phyloP scores from a whole-genome alignment of 2,888 invertebrate genomes.

The Hydrotaea diabolus region DNA sequence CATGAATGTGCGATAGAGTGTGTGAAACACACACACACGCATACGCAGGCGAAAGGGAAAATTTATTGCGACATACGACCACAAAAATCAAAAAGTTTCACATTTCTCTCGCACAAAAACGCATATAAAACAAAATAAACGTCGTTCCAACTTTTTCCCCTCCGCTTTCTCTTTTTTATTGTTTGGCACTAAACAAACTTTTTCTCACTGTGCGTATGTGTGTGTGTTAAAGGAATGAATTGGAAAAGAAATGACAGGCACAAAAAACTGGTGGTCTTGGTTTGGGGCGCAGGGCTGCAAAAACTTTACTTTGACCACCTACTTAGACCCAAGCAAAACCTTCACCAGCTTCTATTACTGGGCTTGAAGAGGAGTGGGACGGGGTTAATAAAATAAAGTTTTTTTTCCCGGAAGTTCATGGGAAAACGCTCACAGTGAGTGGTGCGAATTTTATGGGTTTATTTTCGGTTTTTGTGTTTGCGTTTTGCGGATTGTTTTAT shows the following conservation, averaged over 20 bases:
- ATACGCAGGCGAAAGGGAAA: slow-evolving; percentile 36
- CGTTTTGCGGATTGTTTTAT: not conserved
- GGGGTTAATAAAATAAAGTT: slow-evolving; percentile 65
- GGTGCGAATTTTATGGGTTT: slow-evolving; percentile 50
- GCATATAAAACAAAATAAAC: slow-evolving; percentile 64
- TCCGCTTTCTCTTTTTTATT: slow-evolving; percentile 27
- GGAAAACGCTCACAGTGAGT: slow-evolving; percentile 30
- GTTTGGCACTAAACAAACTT: not conserved
- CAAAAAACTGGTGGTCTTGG: not conserved
- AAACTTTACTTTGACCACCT: slow-evolving; percentile 61
- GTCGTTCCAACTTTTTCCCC: slow-evolving; percentile 54
- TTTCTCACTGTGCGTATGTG: not conserved
- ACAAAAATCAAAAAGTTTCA: slow-evolving; percentile 65
- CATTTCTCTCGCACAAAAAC: slow-evolving; percentile 46
- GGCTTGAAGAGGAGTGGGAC: not conserved
- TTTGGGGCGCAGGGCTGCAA: not conserved
- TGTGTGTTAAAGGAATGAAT: not conserved
- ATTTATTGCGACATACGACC: slow-evolving; percentile 67
- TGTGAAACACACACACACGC: slow-evolving; percentile 7
- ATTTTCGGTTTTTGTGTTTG: slow-evolving; percentile 30
- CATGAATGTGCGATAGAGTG: not conserved
- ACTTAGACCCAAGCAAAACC: not conserved
- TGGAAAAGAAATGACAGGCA: not conserved
- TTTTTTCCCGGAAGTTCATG: slow-evolving; percentile 42
- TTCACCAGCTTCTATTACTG: not conserved